phyloP scores from a whole-genome alignment of 2,797 vertebrate species.

The Amphiprion clarkii region DNA sequence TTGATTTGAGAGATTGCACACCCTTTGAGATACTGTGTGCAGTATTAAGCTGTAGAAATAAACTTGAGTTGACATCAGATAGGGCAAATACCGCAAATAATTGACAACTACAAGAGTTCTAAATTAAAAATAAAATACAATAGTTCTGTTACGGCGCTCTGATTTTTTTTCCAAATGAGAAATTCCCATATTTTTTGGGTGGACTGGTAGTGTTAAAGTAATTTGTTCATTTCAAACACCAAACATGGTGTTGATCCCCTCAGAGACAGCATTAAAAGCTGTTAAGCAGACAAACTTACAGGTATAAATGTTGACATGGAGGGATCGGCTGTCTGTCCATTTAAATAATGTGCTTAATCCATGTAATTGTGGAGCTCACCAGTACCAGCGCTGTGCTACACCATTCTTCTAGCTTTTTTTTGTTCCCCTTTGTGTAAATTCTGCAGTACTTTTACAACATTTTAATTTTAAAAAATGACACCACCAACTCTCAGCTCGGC shows the following conservation, averaged over 20 bases:
- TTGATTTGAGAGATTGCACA: too few relatives aligned
- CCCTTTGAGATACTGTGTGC: too few relatives aligned
- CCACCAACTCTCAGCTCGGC: slow-evolving; percentile 5
- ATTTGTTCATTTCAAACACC: background rate
- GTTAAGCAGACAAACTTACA: background rate
- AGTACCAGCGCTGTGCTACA: slow-evolving; percentile 19
- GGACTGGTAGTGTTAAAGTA: too few relatives aligned
- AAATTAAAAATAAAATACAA: too few relatives aligned
- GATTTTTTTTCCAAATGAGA: too few relatives aligned
- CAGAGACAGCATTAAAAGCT: background rate
- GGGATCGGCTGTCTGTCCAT: slow-evolving; percentile 20
- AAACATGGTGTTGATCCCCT: background rate
- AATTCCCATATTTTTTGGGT: too few relatives aligned
- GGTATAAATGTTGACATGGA: background rate
- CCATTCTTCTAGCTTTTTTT: background rate
- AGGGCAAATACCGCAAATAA: too few relatives aligned
- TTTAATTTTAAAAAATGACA: slow-evolving; percentile 8
- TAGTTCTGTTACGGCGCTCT: too few relatives aligned
- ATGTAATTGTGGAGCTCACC: slow-evolving; percentile 22
- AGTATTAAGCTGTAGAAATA: too few relatives aligned
- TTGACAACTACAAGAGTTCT: too few relatives aligned
- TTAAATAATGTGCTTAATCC: slow-evolving; percentile 14
- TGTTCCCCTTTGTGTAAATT: slow-evolving; percentile 21
- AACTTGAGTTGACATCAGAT: too few relatives aligned
- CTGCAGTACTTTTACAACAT: background rate